Percentiles rank a stretch among this genome's conserved stretches.
Evolutionary conservation across 2,113 vertebrate genomes (phyloP).

Genomic region (Lanius ludovicianus): DNA sequence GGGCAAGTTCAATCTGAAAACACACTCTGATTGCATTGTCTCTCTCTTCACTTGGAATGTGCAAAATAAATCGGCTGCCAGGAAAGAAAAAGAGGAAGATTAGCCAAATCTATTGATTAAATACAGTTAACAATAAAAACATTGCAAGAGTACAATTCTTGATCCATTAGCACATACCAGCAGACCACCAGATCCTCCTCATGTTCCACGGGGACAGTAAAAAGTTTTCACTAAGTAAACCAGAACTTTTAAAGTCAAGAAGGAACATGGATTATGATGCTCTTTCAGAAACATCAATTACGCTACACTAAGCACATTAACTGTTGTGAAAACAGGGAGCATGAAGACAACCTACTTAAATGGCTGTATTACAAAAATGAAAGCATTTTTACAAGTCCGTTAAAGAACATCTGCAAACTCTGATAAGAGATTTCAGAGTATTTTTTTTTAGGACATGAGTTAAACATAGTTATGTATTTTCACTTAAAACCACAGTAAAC

Average conservation of each 20-base stretch:
- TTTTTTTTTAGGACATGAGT: not conserved
- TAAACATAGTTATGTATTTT: not conserved
- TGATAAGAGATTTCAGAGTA: not conserved
- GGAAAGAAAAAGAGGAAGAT: not conserved
- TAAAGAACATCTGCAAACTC: not conserved
- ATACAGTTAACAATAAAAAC: not conserved
- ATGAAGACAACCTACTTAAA: not conserved
- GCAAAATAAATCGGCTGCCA: conserved; percentile 95
- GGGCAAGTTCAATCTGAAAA: conserved; percentile 98
- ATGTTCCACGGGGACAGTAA: not conserved
- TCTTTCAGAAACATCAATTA: not conserved
- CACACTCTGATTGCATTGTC: conserved; percentile 98
- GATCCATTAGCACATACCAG: not conserved
- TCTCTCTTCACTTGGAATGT: conserved; percentile 97
- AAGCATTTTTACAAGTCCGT: not conserved
- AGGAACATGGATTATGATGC: not conserved
- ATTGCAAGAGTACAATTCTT: not conserved
- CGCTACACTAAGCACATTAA: not conserved
- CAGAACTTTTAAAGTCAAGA: not conserved
- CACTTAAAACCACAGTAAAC: not conserved
- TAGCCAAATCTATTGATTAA: not conserved
- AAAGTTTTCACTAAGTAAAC: not conserved
- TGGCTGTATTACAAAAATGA: not conserved
- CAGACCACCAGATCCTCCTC: not conserved
- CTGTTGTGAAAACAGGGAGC: not conserved